Evolutionary conservation across 2,113 vertebrate species (phyloP).

Genomic region (Cynoglossus semilaevis): DNA sequence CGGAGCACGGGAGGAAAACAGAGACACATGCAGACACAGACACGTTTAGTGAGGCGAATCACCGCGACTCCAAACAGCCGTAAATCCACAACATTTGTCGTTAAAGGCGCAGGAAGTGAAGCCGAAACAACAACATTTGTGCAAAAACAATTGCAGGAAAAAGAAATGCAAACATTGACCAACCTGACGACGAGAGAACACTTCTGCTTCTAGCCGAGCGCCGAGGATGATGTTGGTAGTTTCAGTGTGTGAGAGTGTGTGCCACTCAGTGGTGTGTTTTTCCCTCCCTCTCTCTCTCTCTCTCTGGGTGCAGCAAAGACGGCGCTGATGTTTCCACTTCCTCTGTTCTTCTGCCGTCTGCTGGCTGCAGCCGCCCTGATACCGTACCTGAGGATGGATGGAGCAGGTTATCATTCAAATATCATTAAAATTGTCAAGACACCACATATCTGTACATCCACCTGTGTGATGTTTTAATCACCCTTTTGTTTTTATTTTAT

Average conservation of each 20-base stretch:
- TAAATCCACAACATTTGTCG: neutral
- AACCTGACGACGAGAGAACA: constrained; percentile 68
- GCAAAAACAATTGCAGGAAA: neutral
- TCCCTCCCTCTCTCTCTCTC: constrained; percentile 2
- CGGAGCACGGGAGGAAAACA: too few species aligned
- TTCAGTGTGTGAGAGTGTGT: constrained; percentile 17
- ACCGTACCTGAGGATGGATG: constrained; percentile 5
- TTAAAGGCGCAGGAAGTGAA: constrained; percentile 1
- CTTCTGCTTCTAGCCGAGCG: constrained; percentile 54
- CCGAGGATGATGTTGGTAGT: constrained; percentile 58
- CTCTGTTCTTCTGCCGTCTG: constrained; percentile 74
- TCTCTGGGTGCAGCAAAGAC: constrained; percentile 24
- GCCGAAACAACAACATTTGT: constrained; percentile 12
- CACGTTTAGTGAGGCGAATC: neutral
- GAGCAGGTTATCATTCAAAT: too few species aligned
- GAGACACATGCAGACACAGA: neutral
- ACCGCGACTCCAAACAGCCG: neutral
- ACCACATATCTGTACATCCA: too few species aligned
- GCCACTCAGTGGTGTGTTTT: constrained; percentile 34
- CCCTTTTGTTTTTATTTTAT: too few species aligned
- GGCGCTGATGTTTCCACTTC: constrained; percentile 79
- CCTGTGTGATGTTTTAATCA: too few species aligned
- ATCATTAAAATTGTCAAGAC: too few species aligned
- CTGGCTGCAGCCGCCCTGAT: constrained; percentile 58
- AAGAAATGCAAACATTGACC: constrained; percentile 41